Percentiles rank a stretch among this genome's conserved stretches.
Evolutionary conservation across 2,888 invertebrate species (phyloP).

Genomic region (Volucella bombylans): DNA sequence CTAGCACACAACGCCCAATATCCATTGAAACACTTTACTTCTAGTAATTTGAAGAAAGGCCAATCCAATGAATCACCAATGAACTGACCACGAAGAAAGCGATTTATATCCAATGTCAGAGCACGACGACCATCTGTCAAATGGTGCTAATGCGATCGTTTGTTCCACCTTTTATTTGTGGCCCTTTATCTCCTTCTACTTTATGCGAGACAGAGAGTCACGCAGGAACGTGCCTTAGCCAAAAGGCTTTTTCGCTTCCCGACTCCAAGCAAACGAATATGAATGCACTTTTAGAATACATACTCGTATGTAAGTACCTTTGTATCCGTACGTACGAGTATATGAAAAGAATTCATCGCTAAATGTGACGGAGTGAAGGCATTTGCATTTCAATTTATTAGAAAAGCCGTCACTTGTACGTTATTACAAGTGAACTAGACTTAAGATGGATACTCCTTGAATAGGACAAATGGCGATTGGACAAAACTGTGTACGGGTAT

Average conservation of each 20-base stretch:
- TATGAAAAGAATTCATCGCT: conserved; percentile 67
- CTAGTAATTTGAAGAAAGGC: conserved; percentile 38
- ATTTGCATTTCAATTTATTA: conserved; percentile 71
- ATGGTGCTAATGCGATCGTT: conserved; percentile 74
- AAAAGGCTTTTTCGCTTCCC: conserved; percentile 32
- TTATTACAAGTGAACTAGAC: conserved; percentile 58
- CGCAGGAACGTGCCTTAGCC: conserved; percentile 64
- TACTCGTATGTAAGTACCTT: no score
- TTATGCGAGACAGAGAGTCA: conserved; percentile 55
- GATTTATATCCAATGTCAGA: conserved; percentile 70
- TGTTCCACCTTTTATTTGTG: conserved; percentile 71
- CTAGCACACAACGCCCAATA: conserved; percentile 36
- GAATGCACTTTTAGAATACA: neutral
- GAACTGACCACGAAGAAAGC: conserved; percentile 47
- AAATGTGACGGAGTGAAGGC: conserved; percentile 70
- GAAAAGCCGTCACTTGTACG: conserved; percentile 55
- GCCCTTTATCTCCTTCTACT: conserved; percentile 13
- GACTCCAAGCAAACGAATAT: conserved; percentile 3
- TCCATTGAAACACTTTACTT: conserved; percentile 56
- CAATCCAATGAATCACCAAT: conserved; percentile 61
- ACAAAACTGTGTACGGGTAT: conserved; percentile 66
- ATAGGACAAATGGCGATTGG: conserved; percentile 58
- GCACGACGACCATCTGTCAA: conserved; percentile 72
- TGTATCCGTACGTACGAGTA: no score
- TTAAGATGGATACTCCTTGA: conserved; percentile 31